Evolutionary conservation across 2,888 invertebrate species (phyloP).

Genomic region (Limulus polyphemus): DNA sequence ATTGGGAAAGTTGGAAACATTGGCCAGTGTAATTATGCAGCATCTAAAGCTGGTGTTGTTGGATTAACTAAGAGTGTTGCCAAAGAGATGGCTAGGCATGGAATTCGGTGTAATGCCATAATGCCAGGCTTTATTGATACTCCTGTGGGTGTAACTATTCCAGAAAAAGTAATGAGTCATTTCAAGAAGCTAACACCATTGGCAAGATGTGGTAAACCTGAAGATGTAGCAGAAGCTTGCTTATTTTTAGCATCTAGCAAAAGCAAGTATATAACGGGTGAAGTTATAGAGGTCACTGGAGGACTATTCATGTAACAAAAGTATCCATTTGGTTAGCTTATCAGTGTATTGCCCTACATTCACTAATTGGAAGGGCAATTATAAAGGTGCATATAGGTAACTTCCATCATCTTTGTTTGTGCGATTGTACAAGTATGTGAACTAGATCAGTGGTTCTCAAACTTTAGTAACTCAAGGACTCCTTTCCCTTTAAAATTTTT

Average conservation of each 20-base stretch:
- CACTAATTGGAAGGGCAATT: no score
- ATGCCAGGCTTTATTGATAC: constrained; percentile 79
- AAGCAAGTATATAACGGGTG: constrained; percentile 76
- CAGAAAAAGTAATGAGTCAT: constrained; percentile 57
- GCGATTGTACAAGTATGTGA: no score
- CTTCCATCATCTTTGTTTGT: no score
- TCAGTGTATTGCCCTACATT: no score
- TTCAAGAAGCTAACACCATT: constrained; percentile 31
- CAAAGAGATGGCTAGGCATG: constrained; percentile 61
- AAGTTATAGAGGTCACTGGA: constrained; percentile 72
- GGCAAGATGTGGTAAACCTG: constrained; percentile 57
- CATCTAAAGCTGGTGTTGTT: constrained; percentile 85
- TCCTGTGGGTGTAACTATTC: constrained; percentile 64
- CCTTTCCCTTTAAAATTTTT: no score
- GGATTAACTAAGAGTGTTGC: constrained; percentile 73
- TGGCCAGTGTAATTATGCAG: constrained; percentile 75
- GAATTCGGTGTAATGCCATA: constrained; percentile 55
- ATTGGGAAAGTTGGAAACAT: constrained; percentile 53
- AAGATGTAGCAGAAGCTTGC: constrained; percentile 40
- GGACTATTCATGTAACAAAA: constrained; percentile 42
- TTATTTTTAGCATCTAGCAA: constrained; percentile 69
- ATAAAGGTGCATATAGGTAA: no score
- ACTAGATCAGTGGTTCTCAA: no score
- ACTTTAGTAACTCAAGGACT: no score
- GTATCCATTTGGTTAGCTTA: no score